Percentiles rank a stretch among this genome's conserved stretches.
Evolutionary conservation across 1,140 invertebrate species (phyloP).

Genomic region (Heliconius hermathena): DNA sequence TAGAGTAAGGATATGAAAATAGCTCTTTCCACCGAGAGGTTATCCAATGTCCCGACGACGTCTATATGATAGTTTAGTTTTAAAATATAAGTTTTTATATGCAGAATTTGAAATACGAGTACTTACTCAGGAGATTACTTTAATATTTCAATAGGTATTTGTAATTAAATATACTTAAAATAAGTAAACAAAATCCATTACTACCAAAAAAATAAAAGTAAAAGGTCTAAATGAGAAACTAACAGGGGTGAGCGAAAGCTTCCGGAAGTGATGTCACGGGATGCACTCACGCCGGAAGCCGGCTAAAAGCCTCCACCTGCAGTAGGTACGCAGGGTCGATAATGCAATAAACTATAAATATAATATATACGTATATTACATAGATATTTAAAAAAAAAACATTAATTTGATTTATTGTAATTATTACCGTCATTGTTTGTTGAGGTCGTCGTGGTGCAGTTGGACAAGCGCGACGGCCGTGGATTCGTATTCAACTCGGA

Average conservation of each 20-base stretch:
- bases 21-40: no score
- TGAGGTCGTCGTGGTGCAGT: no score
- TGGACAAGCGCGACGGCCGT: no score
- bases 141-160: background rate
- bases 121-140: no score
- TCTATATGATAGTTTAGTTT: no score
- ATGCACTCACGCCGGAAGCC: slow-evolving; percentile 64
- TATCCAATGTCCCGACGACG: no score
- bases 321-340: slow-evolving; percentile 55
- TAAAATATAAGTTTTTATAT: no score
- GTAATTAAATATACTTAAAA: background rate
- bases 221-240: slow-evolving; percentile 41
- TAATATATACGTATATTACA: background rate
- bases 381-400: no score
- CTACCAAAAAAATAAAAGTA: slow-evolving; percentile 12
- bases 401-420: no score
- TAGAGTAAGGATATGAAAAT: no score
- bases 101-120: no score
- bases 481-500: no score
- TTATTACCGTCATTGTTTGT: background rate
- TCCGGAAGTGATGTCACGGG: slow-evolving; percentile 62
- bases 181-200: slow-evolving; percentile 9
- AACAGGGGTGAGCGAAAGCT: slow-evolving; percentile 44
- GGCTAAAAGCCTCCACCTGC: slow-evolving; percentile 68
- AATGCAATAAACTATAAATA: slow-evolving; percentile 24